Evolutionary conservation across 2,113 vertebrate genomes (phyloP).

Genomic region (Burhinus oedicnemus): DNA sequence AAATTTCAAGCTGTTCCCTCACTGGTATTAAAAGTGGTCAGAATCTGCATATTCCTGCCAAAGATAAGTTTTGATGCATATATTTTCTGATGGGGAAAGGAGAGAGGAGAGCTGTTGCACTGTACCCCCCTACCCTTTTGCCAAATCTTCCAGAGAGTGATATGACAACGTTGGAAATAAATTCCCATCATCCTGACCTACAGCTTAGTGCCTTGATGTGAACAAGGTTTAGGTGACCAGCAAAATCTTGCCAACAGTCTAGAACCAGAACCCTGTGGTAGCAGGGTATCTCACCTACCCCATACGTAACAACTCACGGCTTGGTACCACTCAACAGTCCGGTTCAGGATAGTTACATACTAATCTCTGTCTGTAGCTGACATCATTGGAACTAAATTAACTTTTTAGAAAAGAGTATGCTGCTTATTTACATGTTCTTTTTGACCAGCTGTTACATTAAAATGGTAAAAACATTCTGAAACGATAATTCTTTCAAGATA

Average conservation of each 20-base stretch:
- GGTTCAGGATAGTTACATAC: background rate
- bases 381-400: background rate
- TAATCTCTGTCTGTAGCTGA: background rate
- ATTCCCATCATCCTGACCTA: background rate
- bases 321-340: background rate
- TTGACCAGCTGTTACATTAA: background rate
- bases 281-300: no score
- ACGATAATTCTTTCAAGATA: background rate
- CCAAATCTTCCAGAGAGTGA: background rate
- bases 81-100: background rate
- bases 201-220: background rate
- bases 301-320: accelerated
- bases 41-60: background rate
- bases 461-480: background rate
- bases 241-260: background rate
- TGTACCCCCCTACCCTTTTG: background rate
- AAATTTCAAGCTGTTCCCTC: background rate
- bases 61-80: background rate
- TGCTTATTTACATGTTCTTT: background rate
- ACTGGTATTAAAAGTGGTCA: background rate
- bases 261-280: accelerated
- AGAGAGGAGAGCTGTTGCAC: background rate
- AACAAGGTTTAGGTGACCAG: background rate
- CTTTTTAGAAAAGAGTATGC: background rate
- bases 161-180: background rate